Evolutionary conservation across 2,797 vertebrate species (phyloP), one percentile per base, ranked within the genome.

Genomic region (Sebastes oblongus): DNA sequence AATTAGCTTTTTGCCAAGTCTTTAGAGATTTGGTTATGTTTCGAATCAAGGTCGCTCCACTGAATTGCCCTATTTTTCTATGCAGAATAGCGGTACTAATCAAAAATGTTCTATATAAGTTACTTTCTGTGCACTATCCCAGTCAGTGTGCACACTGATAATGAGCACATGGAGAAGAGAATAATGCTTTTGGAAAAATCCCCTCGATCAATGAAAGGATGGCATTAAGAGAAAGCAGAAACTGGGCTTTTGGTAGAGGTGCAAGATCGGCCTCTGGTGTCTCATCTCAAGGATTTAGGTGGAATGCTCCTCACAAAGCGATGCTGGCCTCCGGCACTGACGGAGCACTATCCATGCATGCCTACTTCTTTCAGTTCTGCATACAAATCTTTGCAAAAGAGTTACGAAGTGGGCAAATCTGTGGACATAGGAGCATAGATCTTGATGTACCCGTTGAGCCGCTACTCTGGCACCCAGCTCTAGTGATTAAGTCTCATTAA

Each of bases 91-190:
- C 29, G 56, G 71, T 64, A 69, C 90, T 93, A 94, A 93, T 95
- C 94, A 95, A 85, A 94, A 93, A 91, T 90, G 93, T 85, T 93
- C 92, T 80, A 93, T 88, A 89, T 94, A 93, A 94, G 88, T 92
- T 91, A 85, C 86, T 93, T 93, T 92, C 72, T 75, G 78, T 88
- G 78, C 81, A 86, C 84, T 74, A 83, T 88, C 85, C 80, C 34
- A 83, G 74, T 80, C 78, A 82, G 80, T 52, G 79, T 89, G 68
- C 77, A 24, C 16, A 50, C 79, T 66, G 73, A 67, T 93, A 90
- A 91, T 90, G 82, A 93, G 93, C 83, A 82, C 85, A 91, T 72
- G 18, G 77, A 86, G 83, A 75, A 81, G 32, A 87, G 81, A 90
- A 81, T 80, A 75, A 88, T 85, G 77, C 83, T 86, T 88, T 77